phyloP scores from a whole-genome alignment of 2,113 vertebrate species.

The Gadus chalcogrammus region DNA sequence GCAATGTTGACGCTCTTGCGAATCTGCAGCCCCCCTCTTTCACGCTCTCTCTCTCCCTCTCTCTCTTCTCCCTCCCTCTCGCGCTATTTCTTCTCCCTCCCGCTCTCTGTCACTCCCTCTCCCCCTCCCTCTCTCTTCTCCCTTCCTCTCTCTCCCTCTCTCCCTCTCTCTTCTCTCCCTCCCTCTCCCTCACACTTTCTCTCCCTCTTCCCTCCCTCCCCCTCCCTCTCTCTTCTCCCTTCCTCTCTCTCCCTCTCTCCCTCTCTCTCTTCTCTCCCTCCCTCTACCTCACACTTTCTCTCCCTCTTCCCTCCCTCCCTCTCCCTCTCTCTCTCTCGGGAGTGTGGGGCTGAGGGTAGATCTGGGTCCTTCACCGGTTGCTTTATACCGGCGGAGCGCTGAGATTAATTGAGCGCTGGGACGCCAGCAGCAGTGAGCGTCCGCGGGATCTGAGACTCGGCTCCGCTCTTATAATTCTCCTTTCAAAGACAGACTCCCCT shows the following conservation, averaged over 20 bases:
- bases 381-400: constrained; percentile 64
- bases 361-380: constrained; percentile 31
- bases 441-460: constrained; percentile 16
- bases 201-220: constrained; percentile 22
- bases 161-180: constrained; percentile 24
- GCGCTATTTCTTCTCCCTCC: too few relatives aligned
- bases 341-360: constrained; percentile 19
- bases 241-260: not conserved
- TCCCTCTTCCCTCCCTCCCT: not conserved
- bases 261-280: too few relatives aligned
- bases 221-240: too few relatives aligned
- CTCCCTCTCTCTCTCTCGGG: constrained; percentile 22
- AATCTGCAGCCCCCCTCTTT: too few relatives aligned
- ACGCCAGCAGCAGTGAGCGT: constrained; percentile 23
- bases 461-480: not conserved
- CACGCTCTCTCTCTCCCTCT: constrained; percentile 25
- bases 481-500: not conserved
- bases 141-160: too few relatives aligned
- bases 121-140: too few relatives aligned
- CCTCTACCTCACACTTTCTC: too few relatives aligned
- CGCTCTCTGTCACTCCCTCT: too few relatives aligned
- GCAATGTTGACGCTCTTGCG: constrained; percentile 38
- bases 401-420: constrained; percentile 49
- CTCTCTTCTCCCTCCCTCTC: constrained; percentile 23
- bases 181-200: constrained; percentile 6